These are phyloP conservation scores for Orchesella cincta DNA, from an alignment of 1,140 invertebrate species.

Conservation along the genomic window DNA sequence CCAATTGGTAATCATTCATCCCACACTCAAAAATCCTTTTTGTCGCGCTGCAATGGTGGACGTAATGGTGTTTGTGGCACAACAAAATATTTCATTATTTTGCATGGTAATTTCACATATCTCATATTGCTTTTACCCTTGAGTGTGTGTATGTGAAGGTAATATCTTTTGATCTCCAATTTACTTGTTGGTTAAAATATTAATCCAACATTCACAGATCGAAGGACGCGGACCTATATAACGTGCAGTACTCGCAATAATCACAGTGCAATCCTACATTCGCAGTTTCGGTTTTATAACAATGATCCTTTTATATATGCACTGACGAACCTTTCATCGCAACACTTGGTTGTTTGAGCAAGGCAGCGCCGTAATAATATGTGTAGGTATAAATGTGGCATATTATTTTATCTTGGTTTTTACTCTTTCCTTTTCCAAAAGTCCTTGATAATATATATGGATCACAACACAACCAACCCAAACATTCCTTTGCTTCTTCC, in stretches of 20 bases:
- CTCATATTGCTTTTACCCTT: slow-evolving; percentile 6
- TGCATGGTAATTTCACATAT: slow-evolving; percentile 30
- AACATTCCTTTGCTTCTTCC: not conserved
- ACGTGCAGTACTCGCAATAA: too few species aligned
- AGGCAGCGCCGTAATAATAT: too few species aligned
- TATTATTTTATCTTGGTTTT: not conserved
- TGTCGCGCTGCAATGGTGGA: too few species aligned
- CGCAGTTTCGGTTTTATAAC: too few species aligned
- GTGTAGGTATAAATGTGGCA: not conserved
- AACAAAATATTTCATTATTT: slow-evolving; percentile 23
- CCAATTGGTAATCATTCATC: too few species aligned
- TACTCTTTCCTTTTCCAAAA: not conserved
- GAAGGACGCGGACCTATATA: too few species aligned
- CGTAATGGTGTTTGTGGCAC: slow-evolving; percentile 6
- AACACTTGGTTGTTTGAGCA: not conserved
- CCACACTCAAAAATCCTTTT: too few species aligned
- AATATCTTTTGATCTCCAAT: not conserved
- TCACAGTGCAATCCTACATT: too few species aligned
- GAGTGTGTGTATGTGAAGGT: not conserved
- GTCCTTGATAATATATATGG: not conserved
- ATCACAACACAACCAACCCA: not conserved
- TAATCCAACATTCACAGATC: too few species aligned
- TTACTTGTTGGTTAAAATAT: slow-evolving; percentile 30
- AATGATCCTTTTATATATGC: too few species aligned
- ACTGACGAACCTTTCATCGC: not conserved